Percentiles rank a stretch among this genome's conserved stretches.
These are phyloP conservation scores for Nothoprocta pentlandii DNA, from an alignment of 2,113 vertebrate species.

Conservation along the genomic window DNA sequence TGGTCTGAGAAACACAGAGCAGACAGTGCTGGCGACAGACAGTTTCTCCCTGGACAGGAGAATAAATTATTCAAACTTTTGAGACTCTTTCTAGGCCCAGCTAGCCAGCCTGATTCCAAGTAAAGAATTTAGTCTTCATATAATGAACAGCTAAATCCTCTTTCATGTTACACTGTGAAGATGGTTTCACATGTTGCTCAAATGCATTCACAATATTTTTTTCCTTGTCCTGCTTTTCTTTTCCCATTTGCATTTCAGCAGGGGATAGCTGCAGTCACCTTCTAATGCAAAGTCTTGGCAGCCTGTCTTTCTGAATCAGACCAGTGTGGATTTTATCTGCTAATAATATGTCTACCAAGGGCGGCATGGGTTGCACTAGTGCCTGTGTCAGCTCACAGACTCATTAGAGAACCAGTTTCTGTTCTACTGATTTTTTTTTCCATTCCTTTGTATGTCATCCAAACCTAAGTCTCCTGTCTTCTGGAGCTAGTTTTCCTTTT, in stretches of 20 bases:
- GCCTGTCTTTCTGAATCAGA: not conserved
- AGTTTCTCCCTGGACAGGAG: not conserved
- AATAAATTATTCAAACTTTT: not conserved
- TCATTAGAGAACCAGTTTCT: not conserved
- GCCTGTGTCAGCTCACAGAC: not conserved
- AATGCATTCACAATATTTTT: not conserved
- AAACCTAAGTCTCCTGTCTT: not conserved
- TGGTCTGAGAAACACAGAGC: not conserved
- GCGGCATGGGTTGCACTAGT: not conserved
- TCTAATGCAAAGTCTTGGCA: not conserved
- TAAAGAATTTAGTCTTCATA: not conserved
- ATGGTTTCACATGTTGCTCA: not conserved
- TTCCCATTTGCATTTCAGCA: not conserved
- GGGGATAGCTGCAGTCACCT: not conserved
- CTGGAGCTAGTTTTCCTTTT: not conserved
- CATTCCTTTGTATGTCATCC: not conserved
- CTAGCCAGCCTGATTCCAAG: not conserved
- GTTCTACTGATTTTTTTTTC: not conserved
- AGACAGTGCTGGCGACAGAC: not conserved
- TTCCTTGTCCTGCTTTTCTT: not conserved
- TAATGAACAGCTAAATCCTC: not conserved
- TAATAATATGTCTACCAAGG: not conserved
- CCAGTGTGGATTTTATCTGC: conserved; percentile 1
- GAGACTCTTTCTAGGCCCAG: not conserved
- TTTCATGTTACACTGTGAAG: not conserved